Conservation (phyloP, 1,140 invertebrate genomes). For the Macrostomum lignano region DNA sequence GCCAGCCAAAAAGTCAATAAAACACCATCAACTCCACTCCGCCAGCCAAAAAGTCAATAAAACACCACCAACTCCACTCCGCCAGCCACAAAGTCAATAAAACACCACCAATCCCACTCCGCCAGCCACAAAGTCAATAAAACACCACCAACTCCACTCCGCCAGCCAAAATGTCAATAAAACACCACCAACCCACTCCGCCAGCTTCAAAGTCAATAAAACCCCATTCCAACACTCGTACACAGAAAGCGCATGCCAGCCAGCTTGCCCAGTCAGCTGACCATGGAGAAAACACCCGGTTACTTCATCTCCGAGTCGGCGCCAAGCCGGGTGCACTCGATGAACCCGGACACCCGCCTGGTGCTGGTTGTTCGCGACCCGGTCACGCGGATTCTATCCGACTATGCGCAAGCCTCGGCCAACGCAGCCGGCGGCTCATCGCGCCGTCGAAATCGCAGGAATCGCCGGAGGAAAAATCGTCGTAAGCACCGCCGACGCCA, state of each 20-base stretch:
- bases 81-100: no score
- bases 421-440: constrained; percentile 10
- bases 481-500: no score
- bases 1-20: no score
- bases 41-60: no score
- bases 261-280: constrained; percentile 52
- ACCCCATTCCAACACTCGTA: constrained; percentile 4
- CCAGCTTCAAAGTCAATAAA: constrained; percentile 6
- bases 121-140: no score
- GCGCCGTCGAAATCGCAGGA: background rate
- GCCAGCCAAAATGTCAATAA: no score
- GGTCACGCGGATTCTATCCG: constrained; percentile 62
- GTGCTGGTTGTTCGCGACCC: constrained; percentile 66
- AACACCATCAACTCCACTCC: no score
- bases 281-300: constrained; percentile 73
- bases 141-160: no score
- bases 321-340: constrained; percentile 46
- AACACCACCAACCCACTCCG: no score
- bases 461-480: no score
- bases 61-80: no score
- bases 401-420: constrained; percentile 44
- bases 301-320: constrained; percentile 67
- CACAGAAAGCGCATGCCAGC: constrained; percentile 52
- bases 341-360: constrained; percentile 55
- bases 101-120: no score